Evolutionary conservation across 2,113 vertebrate genomes (phyloP), one percentile per base, ranked within the genome.

Genomic region (Lophura nycthemera): DNA sequence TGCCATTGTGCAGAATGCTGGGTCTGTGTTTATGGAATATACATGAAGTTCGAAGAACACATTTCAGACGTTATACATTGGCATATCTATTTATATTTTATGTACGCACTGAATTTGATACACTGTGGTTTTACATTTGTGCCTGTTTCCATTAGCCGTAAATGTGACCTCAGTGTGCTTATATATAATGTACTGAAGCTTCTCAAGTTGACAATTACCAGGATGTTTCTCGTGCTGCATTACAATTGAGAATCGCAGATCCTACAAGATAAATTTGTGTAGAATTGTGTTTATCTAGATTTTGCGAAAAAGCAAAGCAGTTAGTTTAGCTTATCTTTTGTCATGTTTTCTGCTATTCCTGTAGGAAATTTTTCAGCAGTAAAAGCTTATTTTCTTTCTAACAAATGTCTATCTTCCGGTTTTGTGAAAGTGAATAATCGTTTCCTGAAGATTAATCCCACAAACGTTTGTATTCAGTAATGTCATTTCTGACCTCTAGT

Each of bases 71-170:
- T 34, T 52, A 27, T 38, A n/a, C 20, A 4, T 64, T 48, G 42
- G 16, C 57, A 52, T 4, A 25, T 90, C 88, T 76, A 74, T 83
- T 88, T 86, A n/a, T 57, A 24, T 69, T 90, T 84, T 84, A 71
- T 48, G 13, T 67, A 27, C 0, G 0, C 10, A 8, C 5, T 34
- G 63, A 48, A 34, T 54, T 61, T 0, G 0, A 7, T 57, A 8
- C 71, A 52, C 50, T 73, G 63, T 75, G 30, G 11, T 42, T 86
- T 81, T 79, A 69, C 36, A 6, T 65, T 74, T 75, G 36, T 85
- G 71, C 29, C 65, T 54, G 74, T 92, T 96, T 93, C 74, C 11
- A 11, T 79, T 84, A 95, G 43, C 65, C 67, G 29, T 84, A 72
- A 86, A 90, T 54, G 43, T 64, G 88, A 83, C 76, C 86, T 81